These are phyloP conservation scores for Carettochelys insculpta DNA, from an alignment of 2,113 vertebrate genomes.

Conservation along the genomic window DNA sequence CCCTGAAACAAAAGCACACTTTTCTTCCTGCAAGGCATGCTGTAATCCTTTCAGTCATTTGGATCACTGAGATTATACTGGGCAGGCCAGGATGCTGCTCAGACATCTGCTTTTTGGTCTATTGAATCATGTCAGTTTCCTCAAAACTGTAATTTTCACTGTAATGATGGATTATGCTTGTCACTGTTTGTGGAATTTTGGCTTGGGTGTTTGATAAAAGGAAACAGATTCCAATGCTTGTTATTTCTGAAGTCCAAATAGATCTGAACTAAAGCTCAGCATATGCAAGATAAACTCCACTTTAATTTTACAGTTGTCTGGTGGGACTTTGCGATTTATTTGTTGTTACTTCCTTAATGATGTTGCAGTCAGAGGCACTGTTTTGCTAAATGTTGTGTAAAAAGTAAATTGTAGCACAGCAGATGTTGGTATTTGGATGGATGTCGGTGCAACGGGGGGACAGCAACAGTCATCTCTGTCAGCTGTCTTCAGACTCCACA, in stretches of 20 bases:
- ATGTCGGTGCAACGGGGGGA: constrained; percentile 80
- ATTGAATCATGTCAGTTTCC: constrained; percentile 50
- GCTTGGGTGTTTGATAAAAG: constrained; percentile 51
- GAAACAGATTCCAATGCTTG: constrained; percentile 43
- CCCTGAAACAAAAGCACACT: background rate
- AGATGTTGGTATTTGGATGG: constrained; percentile 89
- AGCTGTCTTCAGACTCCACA: constrained; percentile 80
- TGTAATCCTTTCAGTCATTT: constrained; percentile 45
- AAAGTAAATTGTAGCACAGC: constrained; percentile 91
- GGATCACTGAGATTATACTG: background rate
- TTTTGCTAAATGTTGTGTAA: constrained; percentile 95
- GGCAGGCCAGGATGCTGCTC: background rate
- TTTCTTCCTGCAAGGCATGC: constrained; percentile 2
- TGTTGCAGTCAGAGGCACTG: constrained; percentile 84
- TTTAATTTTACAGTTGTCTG: constrained; percentile 77
- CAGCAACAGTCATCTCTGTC: constrained; percentile 83
- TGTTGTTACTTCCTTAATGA: constrained; percentile 81
- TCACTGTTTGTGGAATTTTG: constrained; percentile 47
- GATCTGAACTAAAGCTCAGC: constrained; percentile 66
- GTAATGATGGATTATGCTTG: constrained; percentile 62
- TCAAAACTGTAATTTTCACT: constrained; percentile 70
- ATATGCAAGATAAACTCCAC: constrained; percentile 67
- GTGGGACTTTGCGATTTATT: constrained; percentile 75
- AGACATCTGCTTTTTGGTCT: constrained; percentile 66
- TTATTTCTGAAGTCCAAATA: constrained; percentile 61